Base-by-base conservation (phyloP, 2,888 invertebrate genomes). In the Acanthosepion esculentum region DNA sequence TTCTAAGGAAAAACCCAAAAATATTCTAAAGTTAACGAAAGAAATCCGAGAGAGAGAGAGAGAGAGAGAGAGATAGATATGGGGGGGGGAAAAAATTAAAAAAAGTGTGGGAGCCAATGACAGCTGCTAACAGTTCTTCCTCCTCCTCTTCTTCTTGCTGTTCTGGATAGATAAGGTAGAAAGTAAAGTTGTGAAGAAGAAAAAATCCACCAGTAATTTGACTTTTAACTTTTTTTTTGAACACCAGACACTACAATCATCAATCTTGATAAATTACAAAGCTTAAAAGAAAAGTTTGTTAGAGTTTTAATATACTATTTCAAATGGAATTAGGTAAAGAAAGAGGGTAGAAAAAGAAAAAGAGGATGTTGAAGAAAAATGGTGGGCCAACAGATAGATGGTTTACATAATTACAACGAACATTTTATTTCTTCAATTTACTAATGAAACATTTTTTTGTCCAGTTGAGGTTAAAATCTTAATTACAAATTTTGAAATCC, bases 401-500 rank as follows among this genome's bases (percentile, higher is more conserved):
- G n/a, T 78, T 78, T 78, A 78, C 78, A 78, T 64, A 78, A 78
- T 78, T 78, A 78, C 78, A 78, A 78, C 78, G 33, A 78, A 78
- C n/a, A 93, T 53, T 93, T 93, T 93, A 93, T 93, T 93, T 93
- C 93, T 33, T 53, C 93, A 93, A 93, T 93, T 93, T 33, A 48
- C 93, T 50, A 93, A 93, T 93, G 93, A 93, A 93, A 93, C 48
- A 93, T 53, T 78, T 78, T 93, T 93, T 93, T 93, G 93, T 93
- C n/a, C 93, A 93, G 29, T 93, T 50, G 53, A 78, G 93, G 93
- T 53, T 93, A 93, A 93, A 93, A 93, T 93, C 93, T 93, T 93
- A 93, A 93, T 53, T 93, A 93, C 93, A 93, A 93, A 93, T 93
- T 93, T 93, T 93, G 93, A 93, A 93, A 93, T 93, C 8, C 93